Base-by-base conservation (phyloP, 2,797 vertebrate species). In the Aldrovandia affinis region DNA sequence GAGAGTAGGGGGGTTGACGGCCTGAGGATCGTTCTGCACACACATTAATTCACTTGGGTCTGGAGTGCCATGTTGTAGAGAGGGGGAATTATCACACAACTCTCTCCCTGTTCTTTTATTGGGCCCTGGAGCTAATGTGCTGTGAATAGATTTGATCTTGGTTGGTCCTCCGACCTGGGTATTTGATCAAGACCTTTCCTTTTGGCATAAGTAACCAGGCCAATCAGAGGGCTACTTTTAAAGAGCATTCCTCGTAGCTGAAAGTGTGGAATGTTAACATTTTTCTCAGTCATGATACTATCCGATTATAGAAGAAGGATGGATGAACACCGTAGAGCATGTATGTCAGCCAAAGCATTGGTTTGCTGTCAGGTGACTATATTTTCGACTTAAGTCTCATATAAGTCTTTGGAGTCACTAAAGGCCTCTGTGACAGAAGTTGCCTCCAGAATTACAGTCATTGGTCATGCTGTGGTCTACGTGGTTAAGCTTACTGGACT, bases 31-130 rank as follows among this genome's bases (percentile, higher is more conserved):
- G 15, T 42, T 47, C 10, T 54, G 83, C n/a, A 25, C 20, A 54
- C 57, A 80, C 33, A 6, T 42, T 55, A 47, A 30, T 55, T 73
- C 18, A 12, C 30, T 22, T 39, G 5, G 10, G 10, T 77, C 28
- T 81, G 73, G 22, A 33, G 36, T 63, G 83, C 80, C 59, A 57
- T 33, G 39, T 44, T 61, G 55, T 33, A 30, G 22, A 55, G 77
- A 47, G 12, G 9, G 1, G 44, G 30, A 5, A 8, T 6, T 78
- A 59, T 54, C 47, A 42, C 20, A 25, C 10, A 59, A 22, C 20
- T 39, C n/a, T 63, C 22, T 73, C 70, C n/a, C 5, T 39, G 28
- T 8, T 47, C n/a, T 33, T 47, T 65, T 65, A 0, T n/a, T n/a
- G 25, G 59, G 20, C 20, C 20, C 12, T 57, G 3, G 55, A 22